A percentile compares a stretch with the other conserved stretches of the same genome.
Evolutionary conservation across 2,797 vertebrate species (phyloP).

Genomic region (Hozukius guyotensis): DNA sequence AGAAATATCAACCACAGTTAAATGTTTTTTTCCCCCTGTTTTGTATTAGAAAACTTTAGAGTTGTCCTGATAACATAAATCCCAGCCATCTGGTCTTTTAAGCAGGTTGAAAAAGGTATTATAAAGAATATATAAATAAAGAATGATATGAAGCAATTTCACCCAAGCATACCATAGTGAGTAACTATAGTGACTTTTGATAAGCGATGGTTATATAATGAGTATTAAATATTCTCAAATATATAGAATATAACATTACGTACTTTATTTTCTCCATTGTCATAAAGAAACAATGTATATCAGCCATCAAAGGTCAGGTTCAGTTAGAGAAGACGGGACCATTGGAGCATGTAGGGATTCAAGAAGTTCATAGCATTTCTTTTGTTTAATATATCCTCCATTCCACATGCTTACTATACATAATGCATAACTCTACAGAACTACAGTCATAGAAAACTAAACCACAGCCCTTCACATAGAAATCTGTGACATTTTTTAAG

Average conservation of each 20-base stretch:
- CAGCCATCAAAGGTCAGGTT: constrained; percentile 18
- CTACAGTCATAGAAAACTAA: background rate
- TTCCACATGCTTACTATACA: background rate
- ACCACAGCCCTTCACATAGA: constrained; percentile 11
- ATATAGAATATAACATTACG: background rate
- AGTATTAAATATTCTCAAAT: background rate
- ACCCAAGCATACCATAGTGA: too few species aligned
- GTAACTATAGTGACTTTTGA: too few species aligned
- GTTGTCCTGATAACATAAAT: background rate
- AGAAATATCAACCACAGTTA: background rate
- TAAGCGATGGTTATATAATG: too few species aligned
- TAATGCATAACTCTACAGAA: background rate
- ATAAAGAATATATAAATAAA: background rate
- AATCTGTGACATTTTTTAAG: constrained; percentile 26
- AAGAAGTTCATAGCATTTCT: background rate
- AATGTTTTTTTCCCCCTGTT: background rate
- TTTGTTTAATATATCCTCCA: constrained; percentile 5
- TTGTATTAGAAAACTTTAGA: background rate
- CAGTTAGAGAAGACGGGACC: background rate
- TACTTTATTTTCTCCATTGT: background rate
- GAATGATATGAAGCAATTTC: too few species aligned
- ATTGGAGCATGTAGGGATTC: constrained; percentile 17
- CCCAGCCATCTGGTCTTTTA: background rate
- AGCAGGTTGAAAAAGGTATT: background rate
- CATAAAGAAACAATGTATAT: background rate